A percentile compares a stretch with the other conserved stretches of the same genome.
phyloP scores from a whole-genome alignment of 2,888 invertebrate species.

The Zootermopsis nevadensis region DNA sequence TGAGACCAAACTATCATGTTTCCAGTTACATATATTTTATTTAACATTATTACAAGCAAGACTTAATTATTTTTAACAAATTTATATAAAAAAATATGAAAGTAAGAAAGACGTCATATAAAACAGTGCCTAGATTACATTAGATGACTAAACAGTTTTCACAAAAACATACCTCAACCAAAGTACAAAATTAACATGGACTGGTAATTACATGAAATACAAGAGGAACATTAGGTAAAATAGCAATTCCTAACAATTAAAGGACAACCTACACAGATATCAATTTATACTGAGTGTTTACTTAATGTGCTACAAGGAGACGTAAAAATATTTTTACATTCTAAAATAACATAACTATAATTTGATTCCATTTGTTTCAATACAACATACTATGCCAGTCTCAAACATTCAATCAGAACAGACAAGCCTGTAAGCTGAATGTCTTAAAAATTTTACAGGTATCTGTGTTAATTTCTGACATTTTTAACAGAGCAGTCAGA shows the following conservation, averaged over 20 bases:
- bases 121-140: neutral
- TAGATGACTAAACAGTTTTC: neutral
- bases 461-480: too few species aligned
- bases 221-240: neutral
- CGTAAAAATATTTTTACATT: neutral
- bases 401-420: too few species aligned
- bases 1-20: too few species aligned
- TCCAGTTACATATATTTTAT: neutral
- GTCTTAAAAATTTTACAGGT: too few species aligned
- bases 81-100: neutral
- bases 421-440: too few species aligned
- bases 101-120: neutral
- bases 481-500: too few species aligned
- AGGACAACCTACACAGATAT: neutral
- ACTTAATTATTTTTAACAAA: neutral
- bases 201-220: neutral
- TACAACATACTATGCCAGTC: too few species aligned
- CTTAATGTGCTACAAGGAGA: neutral
- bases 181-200: neutral
- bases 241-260: neutral
- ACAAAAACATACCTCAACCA: neutral
- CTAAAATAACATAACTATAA: neutral
- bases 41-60: neutral
- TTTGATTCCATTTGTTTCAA: too few species aligned
- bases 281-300: neutral